Percentiles rank a stretch among this genome's conserved stretches.
Evolutionary conservation across 2,888 invertebrate genomes (phyloP).

Genomic region (Chrysotoxum bicinctum): DNA sequence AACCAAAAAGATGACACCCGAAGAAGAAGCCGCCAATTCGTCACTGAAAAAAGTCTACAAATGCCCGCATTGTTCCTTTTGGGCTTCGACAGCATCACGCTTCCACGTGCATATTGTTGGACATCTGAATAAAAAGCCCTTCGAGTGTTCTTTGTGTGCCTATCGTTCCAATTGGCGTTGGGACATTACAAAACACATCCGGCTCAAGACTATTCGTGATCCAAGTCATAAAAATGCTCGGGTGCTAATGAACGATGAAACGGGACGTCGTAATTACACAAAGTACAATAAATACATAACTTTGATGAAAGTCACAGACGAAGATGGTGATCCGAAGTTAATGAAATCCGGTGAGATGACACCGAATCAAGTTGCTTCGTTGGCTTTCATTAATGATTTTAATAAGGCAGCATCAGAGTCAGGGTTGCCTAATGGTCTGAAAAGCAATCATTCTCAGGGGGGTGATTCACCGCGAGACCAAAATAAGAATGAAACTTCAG

Average conservation of each 20-base stretch:
- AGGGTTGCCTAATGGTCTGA: conserved; percentile 74
- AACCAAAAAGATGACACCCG: conserved; percentile 85
- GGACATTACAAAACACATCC: conserved; percentile 98
- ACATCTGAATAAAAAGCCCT: conserved; percentile 95
- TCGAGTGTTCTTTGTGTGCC: conserved; percentile 96
- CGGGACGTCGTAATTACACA: conserved; percentile 94
- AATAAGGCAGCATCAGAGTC: conserved; percentile 77
- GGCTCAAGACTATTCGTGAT: conserved; percentile 92
- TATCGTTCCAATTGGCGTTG: conserved; percentile 98
- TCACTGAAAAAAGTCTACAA: conserved; percentile 92
- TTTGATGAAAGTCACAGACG: conserved; percentile 85
- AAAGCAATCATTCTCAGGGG: conserved; percentile 78
- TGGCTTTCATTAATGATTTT: conserved; percentile 83
- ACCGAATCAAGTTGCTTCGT: conserved; percentile 82
- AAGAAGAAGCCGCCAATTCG: conserved; percentile 85
- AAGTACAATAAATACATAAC: conserved; percentile 95
- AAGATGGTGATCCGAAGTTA: conserved; percentile 81
- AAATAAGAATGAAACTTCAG: conserved; percentile 66
- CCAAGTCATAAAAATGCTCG: conserved; percentile 90
- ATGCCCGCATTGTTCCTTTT: conserved; percentile 95
- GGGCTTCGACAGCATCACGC: conserved; percentile 95
- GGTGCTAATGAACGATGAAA: conserved; percentile 95
- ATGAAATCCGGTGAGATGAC: conserved; percentile 82
- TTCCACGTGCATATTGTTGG: conserved; percentile 97
- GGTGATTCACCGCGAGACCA: conserved; percentile 72